Base-by-base conservation (phyloP, 2,797 vertebrate species). In the Poliocrania exsul region DNA sequence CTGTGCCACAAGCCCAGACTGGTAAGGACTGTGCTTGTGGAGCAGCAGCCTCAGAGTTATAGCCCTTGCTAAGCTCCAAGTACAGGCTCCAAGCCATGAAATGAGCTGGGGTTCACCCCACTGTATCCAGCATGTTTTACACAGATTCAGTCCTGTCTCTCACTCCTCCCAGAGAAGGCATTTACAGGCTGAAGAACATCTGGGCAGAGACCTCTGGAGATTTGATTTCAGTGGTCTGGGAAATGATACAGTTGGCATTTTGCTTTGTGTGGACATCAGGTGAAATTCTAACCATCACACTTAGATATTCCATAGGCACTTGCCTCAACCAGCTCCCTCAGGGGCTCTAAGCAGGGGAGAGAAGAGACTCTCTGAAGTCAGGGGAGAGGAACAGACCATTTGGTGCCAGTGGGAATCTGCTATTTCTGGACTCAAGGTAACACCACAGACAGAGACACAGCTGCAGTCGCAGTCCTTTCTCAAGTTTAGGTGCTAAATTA, bases 381-480 rank as follows among this genome's bases (percentile, higher is more conserved):
- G 19, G 4, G 17, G 7, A 69, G 13, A 57, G 42, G 50, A 53
- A 47, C 24, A 71, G 37, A 49, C 16, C 3, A 5, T 29, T 75
- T 81, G 21, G n/a, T 65, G 10, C 42, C n/a, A 3, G 5, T 2
- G 37, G 44, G 40, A 82, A 21, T 26, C 60, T 82, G 38, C 40
- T 56, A 6, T 57, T 84, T 51, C 35, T n/a, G 16, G 28, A 35
- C 56, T 81, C 28, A 46, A 11, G 29, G 23, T 35, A 69, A 38
- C 3, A 2, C 46, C 28, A 21, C 1, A 1, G 16, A 33, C 8
- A 37, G 35, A 6, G 14, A 21, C 25, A 35, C 0, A 0, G 24
- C 20, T 81, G 26, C 33, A 65, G n/a, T 35, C 20, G 20, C n/a
- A 44, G 9, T 5, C 38, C 21, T 74, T 72, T 53, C 47, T 84